Percentiles rank a stretch among this genome's conserved stretches.
Evolutionary conservation across 2,797 vertebrate genomes (phyloP).

Genomic region (Apodemus agrarius): DNA sequence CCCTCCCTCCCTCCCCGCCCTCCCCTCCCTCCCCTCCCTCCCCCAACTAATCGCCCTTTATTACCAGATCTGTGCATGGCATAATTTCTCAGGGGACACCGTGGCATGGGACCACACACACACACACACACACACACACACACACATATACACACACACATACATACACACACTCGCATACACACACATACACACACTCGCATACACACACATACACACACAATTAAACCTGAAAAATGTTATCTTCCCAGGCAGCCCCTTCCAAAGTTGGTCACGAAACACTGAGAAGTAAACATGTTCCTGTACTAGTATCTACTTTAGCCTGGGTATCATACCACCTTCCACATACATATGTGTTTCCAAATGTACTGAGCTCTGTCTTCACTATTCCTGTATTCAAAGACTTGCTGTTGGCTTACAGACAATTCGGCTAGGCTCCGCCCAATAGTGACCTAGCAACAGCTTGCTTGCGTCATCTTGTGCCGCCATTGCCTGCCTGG

Average conservation of each 20-base stretch:
- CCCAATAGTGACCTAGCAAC: no score
- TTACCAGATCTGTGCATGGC: background rate
- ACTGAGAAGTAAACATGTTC: background rate
- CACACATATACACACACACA: background rate
- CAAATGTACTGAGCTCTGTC: constrained; percentile 55
- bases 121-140: background rate
- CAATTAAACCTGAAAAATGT: constrained; percentile 33
- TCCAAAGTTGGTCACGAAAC: background rate
- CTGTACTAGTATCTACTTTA: background rate
- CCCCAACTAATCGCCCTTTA: background rate
- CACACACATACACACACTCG: no score
- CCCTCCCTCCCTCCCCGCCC: background rate
- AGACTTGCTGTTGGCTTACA: background rate
- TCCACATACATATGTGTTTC: background rate
- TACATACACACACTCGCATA: background rate
- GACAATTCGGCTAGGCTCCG: no score
- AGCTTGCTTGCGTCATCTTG: no score
- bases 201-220: background rate
- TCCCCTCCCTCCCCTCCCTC: background rate
- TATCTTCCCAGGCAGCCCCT: constrained; percentile 64
- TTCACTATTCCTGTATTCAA: background rate
- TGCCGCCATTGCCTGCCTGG: no score
- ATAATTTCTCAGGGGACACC: background rate
- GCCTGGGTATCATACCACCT: background rate
- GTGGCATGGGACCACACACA: background rate